phyloP scores from a whole-genome alignment of 2,113 vertebrate genomes.

The Scytalopus superciliaris region DNA sequence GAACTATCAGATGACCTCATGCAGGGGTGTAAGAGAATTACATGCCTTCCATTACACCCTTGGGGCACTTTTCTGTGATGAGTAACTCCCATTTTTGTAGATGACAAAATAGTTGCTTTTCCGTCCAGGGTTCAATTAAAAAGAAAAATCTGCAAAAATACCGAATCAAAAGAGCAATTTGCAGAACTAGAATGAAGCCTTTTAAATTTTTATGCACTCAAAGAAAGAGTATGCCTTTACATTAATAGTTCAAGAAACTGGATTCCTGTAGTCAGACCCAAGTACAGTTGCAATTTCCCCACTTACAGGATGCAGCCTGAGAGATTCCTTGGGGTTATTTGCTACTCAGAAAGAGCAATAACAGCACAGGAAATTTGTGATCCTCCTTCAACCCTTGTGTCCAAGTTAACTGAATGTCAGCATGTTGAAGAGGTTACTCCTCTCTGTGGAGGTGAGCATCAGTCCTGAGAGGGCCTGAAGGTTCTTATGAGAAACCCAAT shows the following conservation, averaged over 20 bases:
- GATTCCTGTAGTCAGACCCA: background rate
- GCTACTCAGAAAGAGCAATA: background rate
- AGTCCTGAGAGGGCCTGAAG: background rate
- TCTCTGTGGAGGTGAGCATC: background rate
- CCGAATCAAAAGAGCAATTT: background rate
- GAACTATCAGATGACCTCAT: background rate
- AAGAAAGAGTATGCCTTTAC: background rate
- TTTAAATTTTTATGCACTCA: background rate
- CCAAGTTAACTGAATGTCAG: rapidly evolving
- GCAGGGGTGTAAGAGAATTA: background rate
- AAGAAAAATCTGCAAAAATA: background rate
- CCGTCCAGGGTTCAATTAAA: background rate
- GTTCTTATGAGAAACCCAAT: background rate
- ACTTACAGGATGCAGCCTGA: background rate
- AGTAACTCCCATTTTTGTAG: background rate
- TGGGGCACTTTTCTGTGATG: background rate
- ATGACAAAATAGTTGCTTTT: background rate
- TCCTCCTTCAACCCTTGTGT: background rate
- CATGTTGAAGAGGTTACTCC: background rate
- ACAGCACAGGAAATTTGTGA: background rate
- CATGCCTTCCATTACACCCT: background rate
- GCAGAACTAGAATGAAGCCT: background rate
- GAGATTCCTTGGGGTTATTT: background rate
- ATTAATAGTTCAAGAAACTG: background rate
- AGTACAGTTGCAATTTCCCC: background rate